Conservation (phyloP, 92 coral and sea anemone species). For the Epizoanthus scotinus region DNA sequence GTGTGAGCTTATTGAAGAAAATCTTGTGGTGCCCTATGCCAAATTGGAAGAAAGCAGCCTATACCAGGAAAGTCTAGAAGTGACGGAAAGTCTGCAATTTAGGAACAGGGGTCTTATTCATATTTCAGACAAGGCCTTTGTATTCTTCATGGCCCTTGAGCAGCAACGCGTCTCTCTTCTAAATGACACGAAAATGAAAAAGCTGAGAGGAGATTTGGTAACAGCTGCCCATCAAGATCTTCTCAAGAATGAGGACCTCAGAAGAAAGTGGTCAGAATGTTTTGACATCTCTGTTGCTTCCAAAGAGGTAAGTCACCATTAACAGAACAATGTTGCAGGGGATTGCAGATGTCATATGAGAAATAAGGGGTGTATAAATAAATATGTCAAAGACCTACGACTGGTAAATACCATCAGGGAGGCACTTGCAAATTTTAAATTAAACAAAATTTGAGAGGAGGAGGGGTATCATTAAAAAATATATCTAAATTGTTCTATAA, state of each 20-base stretch:
- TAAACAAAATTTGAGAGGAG: too few relatives aligned
- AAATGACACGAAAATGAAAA: slow-evolving; percentile 34
- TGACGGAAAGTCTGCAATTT: slow-evolving; percentile 40
- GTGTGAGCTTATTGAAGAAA: slow-evolving; percentile 45
- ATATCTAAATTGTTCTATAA: too few relatives aligned
- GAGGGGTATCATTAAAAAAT: too few relatives aligned
- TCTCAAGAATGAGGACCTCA: slow-evolving; percentile 19
- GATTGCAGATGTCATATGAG: too few relatives aligned
- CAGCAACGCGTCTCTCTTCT: slow-evolving; percentile 38
- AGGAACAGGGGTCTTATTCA: slow-evolving; percentile 49
- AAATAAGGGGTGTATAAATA: too few relatives aligned
- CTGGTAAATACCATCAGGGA: too few relatives aligned
- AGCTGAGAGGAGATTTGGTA: slow-evolving; percentile 29
- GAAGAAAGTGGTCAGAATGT: slow-evolving; percentile 31
- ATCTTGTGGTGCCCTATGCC: slow-evolving; percentile 37
- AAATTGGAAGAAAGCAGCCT: slow-evolving; percentile 42
- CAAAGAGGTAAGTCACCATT: too few relatives aligned
- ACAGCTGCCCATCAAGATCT: slow-evolving; percentile 27
- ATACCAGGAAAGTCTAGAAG: slow-evolving; percentile 47
- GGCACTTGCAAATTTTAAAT: too few relatives aligned
- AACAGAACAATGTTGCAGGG: too few relatives aligned
- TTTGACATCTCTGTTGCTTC: slow-evolving; percentile 12
- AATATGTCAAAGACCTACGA: too few relatives aligned
- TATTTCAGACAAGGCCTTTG: slow-evolving; percentile 33
- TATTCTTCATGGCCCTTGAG: slow-evolving; percentile 50